A percentile compares a stretch with the other conserved stretches of the same genome.
phyloP scores from a whole-genome alignment of 2,113 vertebrate genomes.

The Sclerurus mexicanus region DNA sequence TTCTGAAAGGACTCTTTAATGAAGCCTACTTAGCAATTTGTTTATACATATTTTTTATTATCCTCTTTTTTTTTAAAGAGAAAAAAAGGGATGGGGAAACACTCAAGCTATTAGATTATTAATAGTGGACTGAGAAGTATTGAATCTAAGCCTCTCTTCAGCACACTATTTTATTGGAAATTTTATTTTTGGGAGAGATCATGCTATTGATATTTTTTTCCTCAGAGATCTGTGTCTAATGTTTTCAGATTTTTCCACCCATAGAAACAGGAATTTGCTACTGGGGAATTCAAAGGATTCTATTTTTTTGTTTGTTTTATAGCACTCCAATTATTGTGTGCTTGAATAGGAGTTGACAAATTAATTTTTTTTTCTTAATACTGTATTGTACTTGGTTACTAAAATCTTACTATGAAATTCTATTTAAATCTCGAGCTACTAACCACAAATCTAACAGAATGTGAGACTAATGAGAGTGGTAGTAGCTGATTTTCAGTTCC shows the following conservation, averaged over 20 bases:
- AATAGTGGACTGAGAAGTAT: not conserved
- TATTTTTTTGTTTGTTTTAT: not conserved
- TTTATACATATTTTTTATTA: not conserved
- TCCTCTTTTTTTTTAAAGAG: not conserved
- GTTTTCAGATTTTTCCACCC: not conserved
- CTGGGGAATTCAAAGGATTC: not conserved
- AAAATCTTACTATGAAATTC: not conserved
- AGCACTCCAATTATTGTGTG: not conserved
- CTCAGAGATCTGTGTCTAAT: not conserved
- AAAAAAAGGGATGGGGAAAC: not conserved
- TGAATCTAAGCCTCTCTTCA: not conserved
- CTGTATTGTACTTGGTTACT: slow-evolving; percentile 40
- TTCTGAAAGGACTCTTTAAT: slow-evolving; percentile 62
- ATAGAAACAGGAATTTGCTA: not conserved
- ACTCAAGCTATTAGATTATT: not conserved
- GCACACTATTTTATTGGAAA: not conserved
- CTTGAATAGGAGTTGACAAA: slow-evolving; percentile 5
- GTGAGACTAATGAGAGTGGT: not conserved
- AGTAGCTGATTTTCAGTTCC: slow-evolving; percentile 18
- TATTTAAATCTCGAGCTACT: slow-evolving; percentile 31
- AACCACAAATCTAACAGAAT: not conserved
- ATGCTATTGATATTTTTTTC: not conserved
- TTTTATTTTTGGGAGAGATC: not conserved
- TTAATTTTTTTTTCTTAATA: not conserved
- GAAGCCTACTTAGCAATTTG: not conserved